phyloP scores from a whole-genome alignment of 2,113 vertebrate genomes.

The Lophochroa leadbeateri region DNA sequence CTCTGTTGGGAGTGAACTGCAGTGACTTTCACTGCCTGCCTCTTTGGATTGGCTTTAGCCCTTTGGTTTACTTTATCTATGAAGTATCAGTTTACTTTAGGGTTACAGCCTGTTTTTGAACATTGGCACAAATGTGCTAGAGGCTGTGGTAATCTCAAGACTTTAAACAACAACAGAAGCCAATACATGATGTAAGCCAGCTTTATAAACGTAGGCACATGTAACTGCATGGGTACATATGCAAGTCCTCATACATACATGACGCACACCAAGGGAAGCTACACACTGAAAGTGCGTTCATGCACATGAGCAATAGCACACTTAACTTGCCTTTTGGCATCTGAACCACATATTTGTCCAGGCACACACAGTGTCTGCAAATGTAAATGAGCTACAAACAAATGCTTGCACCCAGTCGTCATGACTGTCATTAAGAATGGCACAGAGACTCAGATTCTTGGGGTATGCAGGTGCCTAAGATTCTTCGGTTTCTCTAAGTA shows the following conservation, averaged over 20 bases:
- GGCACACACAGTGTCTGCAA: not conserved
- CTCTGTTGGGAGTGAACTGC: not conserved
- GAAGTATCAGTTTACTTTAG: not conserved
- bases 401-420: not conserved
- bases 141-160: not conserved
- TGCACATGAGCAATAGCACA: not conserved
- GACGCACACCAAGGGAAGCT: fast-evolving
- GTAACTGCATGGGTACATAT: not conserved
- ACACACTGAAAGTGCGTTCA: not conserved
- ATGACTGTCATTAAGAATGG: not conserved
- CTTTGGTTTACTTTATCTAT: constrained; percentile 28
- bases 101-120: not conserved
- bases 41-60: not conserved
- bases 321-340: not conserved
- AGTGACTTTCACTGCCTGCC: not conserved
- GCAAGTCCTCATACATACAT: not conserved
- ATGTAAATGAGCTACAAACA: not conserved
- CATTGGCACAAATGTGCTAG: not conserved
- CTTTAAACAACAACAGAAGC: not conserved
- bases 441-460: not conserved
- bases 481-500: not conserved
- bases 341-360: not conserved
- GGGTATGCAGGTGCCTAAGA: not conserved
- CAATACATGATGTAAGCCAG: not conserved
- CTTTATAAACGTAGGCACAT: not conserved